phyloP scores from a whole-genome alignment of 2,797 vertebrate species.

The Helicolenus hilgendorfi region DNA sequence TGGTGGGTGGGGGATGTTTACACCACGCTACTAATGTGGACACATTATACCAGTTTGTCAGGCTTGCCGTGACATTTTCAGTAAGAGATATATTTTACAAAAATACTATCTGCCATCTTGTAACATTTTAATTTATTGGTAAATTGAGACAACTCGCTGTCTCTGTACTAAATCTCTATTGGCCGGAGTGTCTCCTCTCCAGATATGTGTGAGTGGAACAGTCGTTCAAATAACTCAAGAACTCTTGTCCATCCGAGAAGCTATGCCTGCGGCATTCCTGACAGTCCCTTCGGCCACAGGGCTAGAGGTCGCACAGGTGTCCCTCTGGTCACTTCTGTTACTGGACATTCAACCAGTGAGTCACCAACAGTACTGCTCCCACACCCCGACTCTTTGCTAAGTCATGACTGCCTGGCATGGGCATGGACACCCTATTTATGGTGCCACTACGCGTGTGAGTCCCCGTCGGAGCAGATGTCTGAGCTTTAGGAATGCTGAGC shows the following conservation, averaged over 20 bases:
- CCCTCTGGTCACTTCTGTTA: constrained; percentile 55
- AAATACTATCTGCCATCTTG: not conserved
- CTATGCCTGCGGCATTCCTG: constrained; percentile 15
- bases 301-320: constrained; percentile 82
- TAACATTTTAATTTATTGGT: not conserved
- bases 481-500: constrained; percentile 66
- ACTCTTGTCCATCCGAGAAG: not conserved
- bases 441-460: constrained; percentile 45
- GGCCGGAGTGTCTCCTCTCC: not conserved
- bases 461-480: constrained; percentile 70
- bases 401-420: constrained; percentile 70
- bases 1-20: not conserved
- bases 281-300: constrained; percentile 11
- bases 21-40: not conserved
- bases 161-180: not conserved
- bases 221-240: constrained; percentile 4
- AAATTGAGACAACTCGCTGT: not conserved
- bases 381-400: constrained; percentile 62
- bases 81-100: not conserved
- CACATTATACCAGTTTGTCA: not conserved
- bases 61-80: not conserved
- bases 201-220: constrained; percentile 4
- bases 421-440: constrained; percentile 74
- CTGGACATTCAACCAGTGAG: constrained; percentile 18
- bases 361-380: constrained; percentile 7